A percentile compares a stretch with the other conserved stretches of the same genome.
Conservation (phyloP, 2,888 invertebrate species). For the Leptopilina syphax region DNA sequence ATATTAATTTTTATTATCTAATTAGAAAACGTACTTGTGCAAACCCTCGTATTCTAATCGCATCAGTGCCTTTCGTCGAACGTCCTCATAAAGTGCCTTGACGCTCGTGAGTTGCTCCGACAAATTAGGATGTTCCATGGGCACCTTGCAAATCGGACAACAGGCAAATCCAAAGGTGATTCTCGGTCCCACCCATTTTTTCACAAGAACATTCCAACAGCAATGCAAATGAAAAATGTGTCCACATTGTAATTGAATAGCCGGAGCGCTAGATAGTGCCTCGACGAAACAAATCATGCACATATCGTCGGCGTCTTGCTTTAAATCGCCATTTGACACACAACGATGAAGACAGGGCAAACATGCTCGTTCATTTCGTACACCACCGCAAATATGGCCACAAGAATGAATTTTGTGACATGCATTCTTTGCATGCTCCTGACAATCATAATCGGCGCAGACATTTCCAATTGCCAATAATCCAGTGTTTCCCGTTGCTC, state of each 20-base stretch:
- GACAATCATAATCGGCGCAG: constrained; percentile 94
- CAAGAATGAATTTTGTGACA: constrained; percentile 91
- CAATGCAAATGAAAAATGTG: constrained; percentile 98
- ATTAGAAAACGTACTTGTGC: constrained; percentile 77
- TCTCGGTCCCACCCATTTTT: constrained; percentile 95
- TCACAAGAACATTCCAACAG: constrained; percentile 89
- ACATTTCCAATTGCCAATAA: constrained; percentile 94
- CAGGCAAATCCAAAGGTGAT: constrained; percentile 97
- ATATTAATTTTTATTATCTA: too few species aligned
- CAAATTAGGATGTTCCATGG: constrained; percentile 90
- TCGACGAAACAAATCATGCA: constrained; percentile 99
- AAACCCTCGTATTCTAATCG: constrained; percentile 97
- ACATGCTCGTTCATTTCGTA: constrained; percentile 89
- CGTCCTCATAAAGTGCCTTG: constrained; percentile 90
- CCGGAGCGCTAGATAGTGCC: constrained; percentile 95
- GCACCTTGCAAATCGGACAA: constrained; percentile 97
- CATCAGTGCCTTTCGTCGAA: constrained; percentile 95
- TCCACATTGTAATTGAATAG: constrained; percentile 93
- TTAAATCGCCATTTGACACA: constrained; percentile 79
- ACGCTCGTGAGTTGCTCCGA: constrained; percentile 89
- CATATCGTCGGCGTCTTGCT: constrained; percentile 99
- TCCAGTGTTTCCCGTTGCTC: constrained; percentile 88
- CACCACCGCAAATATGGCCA: constrained; percentile 96
- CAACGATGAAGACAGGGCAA: constrained; percentile 95
- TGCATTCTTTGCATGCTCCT: constrained; percentile 88